Evolutionary conservation across 2,797 vertebrate genomes (phyloP), one percentile per base, ranked within the genome.

Genomic region (Dicrostonyx torquatus): DNA sequence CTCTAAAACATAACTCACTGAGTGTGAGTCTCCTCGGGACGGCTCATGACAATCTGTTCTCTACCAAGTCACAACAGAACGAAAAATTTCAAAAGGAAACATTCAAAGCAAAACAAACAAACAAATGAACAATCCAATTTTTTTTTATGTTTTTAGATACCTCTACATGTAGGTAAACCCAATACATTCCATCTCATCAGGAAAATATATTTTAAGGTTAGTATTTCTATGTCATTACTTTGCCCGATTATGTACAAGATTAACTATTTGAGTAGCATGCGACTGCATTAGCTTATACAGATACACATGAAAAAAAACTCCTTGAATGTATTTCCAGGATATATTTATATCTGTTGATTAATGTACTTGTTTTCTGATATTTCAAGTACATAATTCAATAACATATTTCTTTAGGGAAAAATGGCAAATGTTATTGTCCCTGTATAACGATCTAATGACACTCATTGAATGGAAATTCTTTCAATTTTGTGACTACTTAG

Each of bases 31-130:
- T 88, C 95, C 60, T 45, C 45, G 7, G 66, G 92, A 80, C 48
- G 43, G 89, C 87, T 91, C 78, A 84, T 80, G 91, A 87, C 29
- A 50, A 84, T 86, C 75, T 87, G 22, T 77, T 85, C 94, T 91
- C 55, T 94, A 48, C 53, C 53, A 93, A 94, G 95, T n/a, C 91
- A 66, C 70, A 14, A 60, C 64, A 26, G 48, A 95, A 90, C 34
- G 37, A 93, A 96, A 93, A 89, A 89, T 87, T 87, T 95, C 26
- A 76, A 94, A 95, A 90, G 58, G 58, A 95, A 95, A 68, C 87
- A 72, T 70, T 86, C 50, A 83, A 94, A 43, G 87, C 66, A 22
- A 86, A 86, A 75, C 85, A 58, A 48, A 24, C 1, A 4, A 72
- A 87, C 50, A 58, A 7, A 14, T 26, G 24, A 55, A 58, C 15